Evolutionary conservation across 2,113 vertebrate species (phyloP).

Genomic region (Theristicus caerulescens): DNA sequence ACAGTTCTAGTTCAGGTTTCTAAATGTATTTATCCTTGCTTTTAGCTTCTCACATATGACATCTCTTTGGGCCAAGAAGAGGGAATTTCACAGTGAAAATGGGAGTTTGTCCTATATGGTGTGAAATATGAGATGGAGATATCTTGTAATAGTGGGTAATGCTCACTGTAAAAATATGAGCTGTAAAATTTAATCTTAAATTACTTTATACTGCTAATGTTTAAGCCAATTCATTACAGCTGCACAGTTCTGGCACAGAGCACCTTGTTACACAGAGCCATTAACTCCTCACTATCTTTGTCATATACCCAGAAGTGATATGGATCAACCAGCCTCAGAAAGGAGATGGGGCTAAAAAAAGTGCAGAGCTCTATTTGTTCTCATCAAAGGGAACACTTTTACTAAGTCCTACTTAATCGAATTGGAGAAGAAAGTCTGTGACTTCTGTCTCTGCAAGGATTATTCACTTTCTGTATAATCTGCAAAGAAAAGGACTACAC

Average conservation of each 20-base stretch:
- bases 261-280: slow-evolving; percentile 4
- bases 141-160: slow-evolving; percentile 12
- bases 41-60: neutral
- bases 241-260: neutral
- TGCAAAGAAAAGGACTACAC: neutral
- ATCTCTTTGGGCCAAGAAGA: slow-evolving; percentile 20
- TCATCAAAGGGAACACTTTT: neutral
- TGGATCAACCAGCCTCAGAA: neutral
- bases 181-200: slow-evolving; percentile 53
- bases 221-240: slow-evolving; percentile 49
- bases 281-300: neutral
- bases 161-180: slow-evolving; percentile 36
- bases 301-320: neutral
- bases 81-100: neutral
- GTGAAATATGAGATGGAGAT: slow-evolving; percentile 50
- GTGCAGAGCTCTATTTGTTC: neutral
- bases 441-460: neutral
- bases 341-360: neutral
- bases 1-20: slow-evolving; percentile 48
- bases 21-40: slow-evolving; percentile 44
- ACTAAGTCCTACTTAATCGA: neutral
- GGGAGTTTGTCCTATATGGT: neutral
- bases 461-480: neutral
- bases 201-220: slow-evolving; percentile 46
- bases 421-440: neutral